Evolutionary conservation across 2,888 invertebrate species (phyloP), one percentile per base, ranked within the genome.

Genomic region (Trilocha varians): DNA sequence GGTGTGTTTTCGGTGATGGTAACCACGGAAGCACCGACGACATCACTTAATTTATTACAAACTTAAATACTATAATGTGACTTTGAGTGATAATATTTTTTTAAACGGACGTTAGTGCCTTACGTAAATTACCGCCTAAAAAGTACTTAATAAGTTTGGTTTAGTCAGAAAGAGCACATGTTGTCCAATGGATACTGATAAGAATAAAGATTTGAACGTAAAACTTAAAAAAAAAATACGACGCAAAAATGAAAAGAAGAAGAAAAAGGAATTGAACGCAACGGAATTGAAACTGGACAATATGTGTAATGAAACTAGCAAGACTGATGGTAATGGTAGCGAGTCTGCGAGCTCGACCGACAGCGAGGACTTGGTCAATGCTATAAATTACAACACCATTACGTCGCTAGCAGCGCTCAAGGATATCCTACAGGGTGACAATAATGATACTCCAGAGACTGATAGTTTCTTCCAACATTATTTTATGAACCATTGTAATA

Each of bases 401-500:
- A 88, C 89, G 50, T 90, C 91, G 16, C 69, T 91, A 54, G 89
- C 90, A 17, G 91, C 90, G 33, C 84, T 91, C 37, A 91, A 91
- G 62, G 91, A 91, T 62, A 89, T 91, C 59, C 85, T 90, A 34
- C 89, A 89, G 57, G 87, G 87, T 14, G 87, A 88, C 41, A 87
- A 80, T 46, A 88, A 84, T 54, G 88, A 88, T 50, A 87, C 79
- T 13, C 83, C 87, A 9, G 87, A 87, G 68, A 82, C 88, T 32
- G 89, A 89, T 49, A 88, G 84, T 52, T 91, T 90, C 64, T 90
- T 91, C 62, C 91, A 91, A 57, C 90, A 91, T 62, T 91, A 91
- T 64, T 92, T 92, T 70, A 87, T 91, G 72, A 91, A 91, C 52
- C 91, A 92, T 64, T 91, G 91, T 50, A 91, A 91, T 66, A 88